Percentiles rank a stretch among this genome's conserved stretches.
These are phyloP conservation scores for Lepidostoma basale DNA, from an alignment of 1,140 invertebrate genomes.

Conservation along the genomic window DNA sequence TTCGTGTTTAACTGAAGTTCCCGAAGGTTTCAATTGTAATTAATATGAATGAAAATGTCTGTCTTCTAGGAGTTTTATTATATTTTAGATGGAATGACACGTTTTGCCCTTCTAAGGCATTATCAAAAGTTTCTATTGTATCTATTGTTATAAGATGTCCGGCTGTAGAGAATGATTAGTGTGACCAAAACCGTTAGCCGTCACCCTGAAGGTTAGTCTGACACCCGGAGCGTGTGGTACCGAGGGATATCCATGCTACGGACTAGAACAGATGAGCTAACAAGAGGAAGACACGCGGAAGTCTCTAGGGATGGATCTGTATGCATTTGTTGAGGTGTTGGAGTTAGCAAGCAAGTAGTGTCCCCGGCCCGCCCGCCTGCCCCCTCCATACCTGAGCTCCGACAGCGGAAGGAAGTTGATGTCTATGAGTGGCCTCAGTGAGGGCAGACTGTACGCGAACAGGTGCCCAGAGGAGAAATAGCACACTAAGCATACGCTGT, in stretches of 20 bases:
- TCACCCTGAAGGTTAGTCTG: too few relatives aligned
- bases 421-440: slow-evolving; percentile 87
- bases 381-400: slow-evolving; percentile 81
- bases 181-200: too few relatives aligned
- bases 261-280: slow-evolving; percentile 5
- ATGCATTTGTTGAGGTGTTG: not conserved
- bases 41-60: too few relatives aligned
- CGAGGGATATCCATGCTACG: not conserved
- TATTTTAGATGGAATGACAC: too few relatives aligned
- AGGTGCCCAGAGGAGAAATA: slow-evolving; percentile 94
- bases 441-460: slow-evolving; percentile 90
- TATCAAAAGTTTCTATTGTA: too few relatives aligned
- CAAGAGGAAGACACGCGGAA: not conserved
- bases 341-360: slow-evolving; percentile 14
- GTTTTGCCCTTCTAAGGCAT: too few relatives aligned
- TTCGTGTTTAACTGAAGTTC: too few relatives aligned
- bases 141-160: too few relatives aligned
- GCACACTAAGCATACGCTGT: slow-evolving; percentile 91
- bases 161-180: too few relatives aligned
- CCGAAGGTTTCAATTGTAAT: too few relatives aligned
- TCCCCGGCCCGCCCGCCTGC: not conserved
- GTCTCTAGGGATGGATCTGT: not conserved
- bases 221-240: too few relatives aligned
- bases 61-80: too few relatives aligned
- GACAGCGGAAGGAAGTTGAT: slow-evolving; percentile 91